These are phyloP conservation scores for Unio delphinus DNA, from an alignment of 2,888 invertebrate species.

Conservation along the genomic window DNA sequence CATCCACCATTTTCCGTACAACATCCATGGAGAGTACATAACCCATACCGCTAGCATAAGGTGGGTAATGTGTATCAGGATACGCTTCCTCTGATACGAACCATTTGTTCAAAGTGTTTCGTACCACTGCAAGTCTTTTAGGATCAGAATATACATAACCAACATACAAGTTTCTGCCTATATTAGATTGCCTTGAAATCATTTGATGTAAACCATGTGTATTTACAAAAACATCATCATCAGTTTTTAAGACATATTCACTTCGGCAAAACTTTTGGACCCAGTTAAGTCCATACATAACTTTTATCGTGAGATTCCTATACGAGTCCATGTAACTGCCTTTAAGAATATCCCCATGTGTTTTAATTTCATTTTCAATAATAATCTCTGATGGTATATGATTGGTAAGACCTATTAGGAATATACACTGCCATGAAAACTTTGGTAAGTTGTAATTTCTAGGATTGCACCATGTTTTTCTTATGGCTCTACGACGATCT, in stretches of 20 bases:
- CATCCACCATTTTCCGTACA: conserved; percentile 46
- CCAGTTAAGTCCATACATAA: conserved; percentile 65
- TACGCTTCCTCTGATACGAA: conserved; percentile 57
- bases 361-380: conserved; percentile 37
- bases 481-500: conserved; percentile 48
- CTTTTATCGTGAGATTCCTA: conserved; percentile 64
- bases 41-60: conserved; percentile 68
- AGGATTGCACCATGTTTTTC: conserved; percentile 58
- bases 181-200: conserved; percentile 32
- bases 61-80: conserved; percentile 53
- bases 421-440: conserved; percentile 58
- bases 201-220: conserved; percentile 47
- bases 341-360: conserved; percentile 54
- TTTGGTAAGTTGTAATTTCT: conserved; percentile 25
- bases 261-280: conserved; percentile 42
- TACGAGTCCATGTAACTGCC: conserved; percentile 67
- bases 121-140: conserved; percentile 53
- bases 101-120: conserved; percentile 62
- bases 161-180: conserved; percentile 52
- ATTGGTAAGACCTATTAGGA: conserved; percentile 52
- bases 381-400: conserved; percentile 11
- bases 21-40: conserved; percentile 65
- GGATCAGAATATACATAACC: conserved; percentile 55
- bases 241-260: conserved; percentile 63
- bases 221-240: conserved; percentile 69